Evolutionary conservation across 2,888 invertebrate species (phyloP).

Genomic region (Priocnemis perturbator): DNA sequence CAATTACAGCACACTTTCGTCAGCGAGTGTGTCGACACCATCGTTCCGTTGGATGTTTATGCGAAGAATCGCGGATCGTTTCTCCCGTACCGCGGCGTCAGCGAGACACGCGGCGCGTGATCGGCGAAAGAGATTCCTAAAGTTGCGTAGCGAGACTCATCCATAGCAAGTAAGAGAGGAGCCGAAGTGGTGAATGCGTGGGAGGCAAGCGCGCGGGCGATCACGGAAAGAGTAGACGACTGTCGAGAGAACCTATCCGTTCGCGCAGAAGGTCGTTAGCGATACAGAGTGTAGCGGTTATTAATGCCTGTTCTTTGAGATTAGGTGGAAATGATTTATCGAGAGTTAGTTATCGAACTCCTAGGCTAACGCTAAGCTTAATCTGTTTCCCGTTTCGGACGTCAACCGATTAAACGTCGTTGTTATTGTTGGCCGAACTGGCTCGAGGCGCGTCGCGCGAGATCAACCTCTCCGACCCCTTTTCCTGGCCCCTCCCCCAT

Average conservation of each 20-base stretch:
- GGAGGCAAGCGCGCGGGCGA: neutral
- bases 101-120: constrained; percentile 20
- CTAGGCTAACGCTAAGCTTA: constrained; percentile 33
- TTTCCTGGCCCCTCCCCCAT: no score
- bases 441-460: constrained; percentile 25
- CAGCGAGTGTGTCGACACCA: no score
- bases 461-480: no score
- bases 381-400: constrained; percentile 43
- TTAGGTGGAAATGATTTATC: constrained; percentile 30
- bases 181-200: constrained; percentile 22
- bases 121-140: constrained; percentile 43
- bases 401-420: constrained; percentile 37
- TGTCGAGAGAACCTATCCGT: no score
- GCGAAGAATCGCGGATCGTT: no score
- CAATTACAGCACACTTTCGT: no score
- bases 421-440: constrained; percentile 42
- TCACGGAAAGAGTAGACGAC: no score
- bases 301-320: constrained; percentile 45
- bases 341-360: constrained; percentile 45
- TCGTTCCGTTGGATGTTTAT: no score
- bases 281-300: constrained; percentile 27
- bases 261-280: neutral
- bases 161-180: constrained; percentile 40
- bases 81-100: constrained; percentile 12
- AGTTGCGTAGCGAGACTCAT: constrained; percentile 41